phyloP scores from a whole-genome alignment of 1,140 invertebrate genomes.

The Formica selysi region DNA sequence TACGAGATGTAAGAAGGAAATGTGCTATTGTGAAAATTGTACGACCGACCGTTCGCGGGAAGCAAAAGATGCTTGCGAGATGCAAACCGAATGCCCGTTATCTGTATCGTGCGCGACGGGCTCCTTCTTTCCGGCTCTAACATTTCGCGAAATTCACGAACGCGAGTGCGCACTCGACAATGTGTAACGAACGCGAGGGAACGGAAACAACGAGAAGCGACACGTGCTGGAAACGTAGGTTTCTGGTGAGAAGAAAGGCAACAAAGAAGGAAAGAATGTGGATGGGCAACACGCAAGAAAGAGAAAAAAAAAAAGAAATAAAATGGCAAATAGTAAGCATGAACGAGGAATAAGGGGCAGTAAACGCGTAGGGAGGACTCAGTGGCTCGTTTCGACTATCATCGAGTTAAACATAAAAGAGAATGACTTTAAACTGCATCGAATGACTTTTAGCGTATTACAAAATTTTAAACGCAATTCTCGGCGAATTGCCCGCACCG shows the following conservation, averaged over 20 bases:
- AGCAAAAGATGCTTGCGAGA: conserved; percentile 18
- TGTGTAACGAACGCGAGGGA: conserved; percentile 42
- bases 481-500: conserved; percentile 22
- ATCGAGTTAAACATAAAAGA: conserved; percentile 69
- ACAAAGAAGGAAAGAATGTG: not conserved
- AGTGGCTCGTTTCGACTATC: conserved; percentile 69
- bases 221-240: conserved; percentile 50
- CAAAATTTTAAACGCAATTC: conserved; percentile 62
- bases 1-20: not conserved
- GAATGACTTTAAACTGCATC: conserved; percentile 60
- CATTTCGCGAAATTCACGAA: conserved; percentile 64
- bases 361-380: conserved; percentile 43
- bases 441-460: conserved; percentile 66
- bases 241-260: conserved; percentile 41
- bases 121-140: conserved; percentile 29
- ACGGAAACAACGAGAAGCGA: conserved; percentile 33
- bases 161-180: conserved; percentile 50
- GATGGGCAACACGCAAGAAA: not conserved
- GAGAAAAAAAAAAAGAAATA: conserved; percentile 15
- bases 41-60: not conserved
- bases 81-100: conserved; percentile 46
- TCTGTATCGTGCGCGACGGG: conserved; percentile 20
- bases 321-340: conserved; percentile 54
- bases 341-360: conserved; percentile 42
- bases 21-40: not conserved